Evolutionary conservation across 2,888 invertebrate species (phyloP).

Genomic region (Neoscelio sp.): DNA sequence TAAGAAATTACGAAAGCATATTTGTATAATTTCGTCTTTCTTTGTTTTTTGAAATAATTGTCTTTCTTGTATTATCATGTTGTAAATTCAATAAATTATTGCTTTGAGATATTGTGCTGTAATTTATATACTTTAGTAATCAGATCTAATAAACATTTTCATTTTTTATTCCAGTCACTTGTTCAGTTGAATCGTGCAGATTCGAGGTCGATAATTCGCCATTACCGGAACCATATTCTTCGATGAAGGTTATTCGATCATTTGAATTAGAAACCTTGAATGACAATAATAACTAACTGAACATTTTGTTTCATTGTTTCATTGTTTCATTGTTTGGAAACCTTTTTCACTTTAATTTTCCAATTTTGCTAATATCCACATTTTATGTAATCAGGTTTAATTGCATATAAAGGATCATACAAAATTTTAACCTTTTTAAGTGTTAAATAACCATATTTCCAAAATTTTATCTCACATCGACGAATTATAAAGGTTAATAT

Average conservation of each 20-base stretch:
- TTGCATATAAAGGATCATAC: too few relatives aligned
- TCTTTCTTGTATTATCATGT: constrained; percentile 31
- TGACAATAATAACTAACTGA: constrained; percentile 64
- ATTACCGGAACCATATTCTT: constrained; percentile 79
- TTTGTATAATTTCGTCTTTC: not conserved
- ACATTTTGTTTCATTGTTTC: constrained; percentile 15
- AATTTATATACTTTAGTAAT: constrained; percentile 53
- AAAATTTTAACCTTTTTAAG: too few relatives aligned
- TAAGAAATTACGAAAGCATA: too few relatives aligned
- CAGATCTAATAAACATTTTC: constrained; percentile 67
- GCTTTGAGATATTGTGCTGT: constrained; percentile 43
- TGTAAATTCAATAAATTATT: constrained; percentile 46
- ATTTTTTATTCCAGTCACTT: constrained; percentile 68
- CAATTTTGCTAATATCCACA: too few relatives aligned
- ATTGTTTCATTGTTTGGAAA: constrained; percentile 11
- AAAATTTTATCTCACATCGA: too few relatives aligned
- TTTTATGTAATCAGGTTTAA: too few relatives aligned
- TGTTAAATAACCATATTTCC: too few relatives aligned
- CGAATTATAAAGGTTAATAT: too few relatives aligned
- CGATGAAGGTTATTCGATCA: constrained; percentile 75
- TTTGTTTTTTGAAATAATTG: not conserved
- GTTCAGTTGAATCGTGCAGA: constrained; percentile 65
- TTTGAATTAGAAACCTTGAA: constrained; percentile 69
- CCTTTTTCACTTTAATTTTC: not conserved
- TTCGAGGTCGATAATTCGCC: constrained; percentile 78